phyloP scores from a whole-genome alignment of 37 sponge, comb jelly and placozoan genomes.

The Axinella damicornis region DNA sequence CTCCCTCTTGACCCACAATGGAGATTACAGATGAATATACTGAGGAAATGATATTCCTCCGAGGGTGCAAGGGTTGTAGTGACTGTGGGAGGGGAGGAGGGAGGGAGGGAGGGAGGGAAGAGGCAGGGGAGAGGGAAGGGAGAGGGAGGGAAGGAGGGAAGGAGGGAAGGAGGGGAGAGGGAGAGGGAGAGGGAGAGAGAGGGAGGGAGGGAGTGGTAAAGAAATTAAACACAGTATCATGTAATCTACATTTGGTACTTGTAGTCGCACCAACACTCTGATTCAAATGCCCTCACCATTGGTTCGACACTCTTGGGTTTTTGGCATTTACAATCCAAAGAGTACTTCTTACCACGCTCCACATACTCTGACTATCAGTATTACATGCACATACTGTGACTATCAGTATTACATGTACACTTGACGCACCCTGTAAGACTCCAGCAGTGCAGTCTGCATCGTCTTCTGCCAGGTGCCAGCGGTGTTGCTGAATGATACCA shows the following conservation, averaged over 20 bases:
- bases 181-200: not conserved
- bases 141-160: not conserved
- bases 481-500: conserved; percentile 25
- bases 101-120: conserved; percentile 20
- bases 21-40: conserved; percentile 58
- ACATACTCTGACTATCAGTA: too few species aligned
- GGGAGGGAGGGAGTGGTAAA: not conserved
- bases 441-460: conserved; percentile 39
- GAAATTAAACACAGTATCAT: too few species aligned
- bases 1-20: conserved; percentile 55
- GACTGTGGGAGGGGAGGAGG: conserved; percentile 17
- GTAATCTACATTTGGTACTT: too few species aligned
- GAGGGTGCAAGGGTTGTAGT: conserved; percentile 21
- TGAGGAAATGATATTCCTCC: conserved; percentile 34
- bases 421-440: conserved; percentile 56
- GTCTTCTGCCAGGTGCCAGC: conserved; percentile 9
- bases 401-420: too few species aligned
- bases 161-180: not conserved
- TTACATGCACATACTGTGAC: too few species aligned
- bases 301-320: too few species aligned
- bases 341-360: too few species aligned
- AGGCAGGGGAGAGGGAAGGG: conserved; percentile 19
- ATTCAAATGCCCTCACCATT: too few species aligned
- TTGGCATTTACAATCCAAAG: too few species aligned
- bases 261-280: too few species aligned